phyloP scores from a whole-genome alignment of 1,140 invertebrate species.

The Trypoxylus dichotomus region DNA sequence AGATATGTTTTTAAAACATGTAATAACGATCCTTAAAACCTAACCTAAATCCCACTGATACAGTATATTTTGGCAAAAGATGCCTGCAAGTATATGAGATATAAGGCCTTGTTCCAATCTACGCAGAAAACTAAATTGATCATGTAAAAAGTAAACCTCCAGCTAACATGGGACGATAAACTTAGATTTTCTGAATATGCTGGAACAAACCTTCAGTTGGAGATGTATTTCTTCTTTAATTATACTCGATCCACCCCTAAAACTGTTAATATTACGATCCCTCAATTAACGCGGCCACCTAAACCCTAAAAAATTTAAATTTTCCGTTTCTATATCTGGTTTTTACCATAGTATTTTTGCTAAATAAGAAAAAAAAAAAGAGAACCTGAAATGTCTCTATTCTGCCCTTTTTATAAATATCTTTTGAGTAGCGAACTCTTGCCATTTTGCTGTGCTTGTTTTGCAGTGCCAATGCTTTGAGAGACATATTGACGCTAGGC shows the following conservation, averaged over 20 bases:
- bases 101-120: too few species aligned
- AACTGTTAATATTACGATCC: not conserved
- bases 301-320: not conserved
- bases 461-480: slow-evolving; percentile 24
- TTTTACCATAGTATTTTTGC: not conserved
- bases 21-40: too few species aligned
- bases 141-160: too few species aligned
- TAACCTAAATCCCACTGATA: too few species aligned
- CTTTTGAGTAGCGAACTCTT: slow-evolving; percentile 12
- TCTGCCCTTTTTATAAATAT: slow-evolving; percentile 7
- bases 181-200: too few species aligned
- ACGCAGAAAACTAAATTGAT: too few species aligned
- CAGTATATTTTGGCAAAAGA: too few species aligned
- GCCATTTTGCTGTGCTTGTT: slow-evolving; percentile 27
- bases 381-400: slow-evolving; percentile 25
- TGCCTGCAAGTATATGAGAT: too few species aligned
- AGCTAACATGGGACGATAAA: too few species aligned
- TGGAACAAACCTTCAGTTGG: too few species aligned
- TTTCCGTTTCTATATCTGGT: not conserved
- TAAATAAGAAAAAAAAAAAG: not conserved
- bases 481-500: slow-evolving; percentile 23
- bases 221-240: too few species aligned
- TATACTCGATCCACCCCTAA: not conserved
- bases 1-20: too few species aligned
- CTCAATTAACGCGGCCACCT: not conserved